Percentiles rank a stretch among this genome's conserved stretches.
phyloP scores from a whole-genome alignment of 2,888 invertebrate genomes.

The Plemyria rubiginata region DNA sequence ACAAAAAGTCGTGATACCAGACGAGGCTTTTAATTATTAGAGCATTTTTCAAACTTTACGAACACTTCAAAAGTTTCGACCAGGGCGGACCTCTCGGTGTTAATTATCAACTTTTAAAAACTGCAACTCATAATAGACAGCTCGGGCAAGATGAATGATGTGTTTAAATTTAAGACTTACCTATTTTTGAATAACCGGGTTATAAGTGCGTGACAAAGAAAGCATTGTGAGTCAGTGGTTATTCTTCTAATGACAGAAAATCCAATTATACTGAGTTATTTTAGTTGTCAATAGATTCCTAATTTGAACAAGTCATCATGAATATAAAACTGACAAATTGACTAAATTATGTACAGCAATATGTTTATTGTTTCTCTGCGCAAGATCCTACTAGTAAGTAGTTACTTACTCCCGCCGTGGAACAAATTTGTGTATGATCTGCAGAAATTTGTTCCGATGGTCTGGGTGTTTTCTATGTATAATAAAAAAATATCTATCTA shows the following conservation, averaged over 20 bases:
- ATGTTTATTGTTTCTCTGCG: too few species aligned
- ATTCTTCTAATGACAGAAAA: not conserved
- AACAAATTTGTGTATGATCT: too few species aligned
- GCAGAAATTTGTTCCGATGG: too few species aligned
- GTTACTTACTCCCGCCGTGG: too few species aligned
- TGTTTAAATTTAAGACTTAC: conserved; percentile 47
- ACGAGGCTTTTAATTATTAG: conserved; percentile 75
- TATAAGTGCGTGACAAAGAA: not conserved
- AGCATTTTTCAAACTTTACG: conserved; percentile 74
- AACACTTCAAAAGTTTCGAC: conserved; percentile 77
- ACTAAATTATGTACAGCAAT: too few species aligned
- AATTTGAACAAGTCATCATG: too few species aligned
- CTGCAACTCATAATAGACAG: conserved; percentile 84
- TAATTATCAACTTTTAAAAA: conserved; percentile 83
- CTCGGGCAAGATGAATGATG: conserved; percentile 81
- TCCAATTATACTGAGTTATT: not conserved
- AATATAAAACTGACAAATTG: not conserved
- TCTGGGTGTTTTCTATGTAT: too few species aligned
- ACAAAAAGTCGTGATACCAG: conserved; percentile 56
- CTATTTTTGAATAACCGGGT: not conserved
- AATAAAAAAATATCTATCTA: too few species aligned
- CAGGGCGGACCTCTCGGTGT: conserved; percentile 70
- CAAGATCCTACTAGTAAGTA: too few species aligned
- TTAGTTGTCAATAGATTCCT: not conserved
- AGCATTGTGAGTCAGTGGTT: not conserved